Evolutionary conservation across 30 jellyfish, hydroid and myxozoan species (phyloP), one percentile per base, ranked within the genome.

Genomic region (Hydra vulgaris): DNA sequence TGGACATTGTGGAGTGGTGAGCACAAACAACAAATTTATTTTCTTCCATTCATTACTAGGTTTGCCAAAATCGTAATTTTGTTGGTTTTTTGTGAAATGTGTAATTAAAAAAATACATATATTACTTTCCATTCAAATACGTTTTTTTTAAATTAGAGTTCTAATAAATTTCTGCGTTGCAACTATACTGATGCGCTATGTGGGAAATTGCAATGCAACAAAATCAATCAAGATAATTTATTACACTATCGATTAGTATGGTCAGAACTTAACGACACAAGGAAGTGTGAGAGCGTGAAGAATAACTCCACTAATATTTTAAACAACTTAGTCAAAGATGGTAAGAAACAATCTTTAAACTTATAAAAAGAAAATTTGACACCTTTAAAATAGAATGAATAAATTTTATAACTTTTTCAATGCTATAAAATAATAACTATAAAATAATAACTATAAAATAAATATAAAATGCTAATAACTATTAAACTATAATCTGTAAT

Each of bases 1-100:
- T 15, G 88, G 88, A 24, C 79, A 80, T 27, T 80, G 88, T 66
- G 88, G 88, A 21, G 27, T 66, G 88, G 88, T 21, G 70, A 68
- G 85, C 61, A 12, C 61, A 12, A 12, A 3, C 61, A 12, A 40
- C n/a, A n/a, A n/a, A n/a, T n/a, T n/a, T n/a, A n/a, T n/a, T n/a
- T n/a, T n/a, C n/a, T n/a, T n/a, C n/a, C n/a, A n/a, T n/a, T n/a
- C n/a, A n/a, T n/a, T n/a, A n/a, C n/a, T n/a, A n/a, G n/a, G n/a
- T n/a, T n/a, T n/a, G n/a, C n/a, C n/a, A n/a, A n/a, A n/a, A n/a
- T n/a, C n/a, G n/a, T n/a, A n/a, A n/a, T n/a, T n/a, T n/a, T n/a
- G n/a, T n/a, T n/a, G n/a, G n/a, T n/a, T n/a, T n/a, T n/a, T n/a
- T n/a, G n/a, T n/a, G n/a, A n/a, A n/a, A n/a, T n/a, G n/a, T n/a